A percentile compares a stretch with the other conserved stretches of the same genome.
These are phyloP conservation scores for Lasioglossum villosulum DNA, from an alignment of 2,888 invertebrate species.

Conservation along the genomic window DNA sequence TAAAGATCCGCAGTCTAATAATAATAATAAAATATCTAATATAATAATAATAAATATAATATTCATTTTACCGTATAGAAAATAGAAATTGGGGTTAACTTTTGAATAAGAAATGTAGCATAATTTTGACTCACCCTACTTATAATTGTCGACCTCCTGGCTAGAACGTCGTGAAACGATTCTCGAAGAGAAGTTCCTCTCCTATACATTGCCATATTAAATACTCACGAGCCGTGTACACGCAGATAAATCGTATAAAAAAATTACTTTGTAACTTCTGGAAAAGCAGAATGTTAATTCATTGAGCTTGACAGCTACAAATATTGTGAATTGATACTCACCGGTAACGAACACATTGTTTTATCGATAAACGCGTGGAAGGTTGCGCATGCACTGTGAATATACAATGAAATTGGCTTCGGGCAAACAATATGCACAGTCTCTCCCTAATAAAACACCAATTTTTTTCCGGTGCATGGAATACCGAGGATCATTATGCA, in stretches of 20 bases:
- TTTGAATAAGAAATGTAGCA: background rate
- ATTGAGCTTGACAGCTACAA: background rate
- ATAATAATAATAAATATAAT: too few relatives aligned
- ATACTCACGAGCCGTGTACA: constrained; percentile 7
- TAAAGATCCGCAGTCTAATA: too few relatives aligned
- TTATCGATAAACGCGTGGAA: constrained; percentile 47
- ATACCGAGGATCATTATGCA: background rate
- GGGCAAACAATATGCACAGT: background rate
- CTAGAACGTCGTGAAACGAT: constrained; percentile 40
- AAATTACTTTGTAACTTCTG: constrained; percentile 22
- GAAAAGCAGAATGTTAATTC: background rate
- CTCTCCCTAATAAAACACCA: background rate
- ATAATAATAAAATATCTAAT: too few relatives aligned
- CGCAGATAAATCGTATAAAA: background rate
- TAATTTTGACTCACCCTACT: constrained; percentile 43
- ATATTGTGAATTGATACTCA: background rate
- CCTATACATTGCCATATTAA: constrained; percentile 28
- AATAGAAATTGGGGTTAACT: background rate
- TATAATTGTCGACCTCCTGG: constrained; percentile 22
- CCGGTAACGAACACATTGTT: constrained; percentile 26
- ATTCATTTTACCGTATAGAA: too few relatives aligned
- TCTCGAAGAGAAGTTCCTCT: constrained; percentile 51
- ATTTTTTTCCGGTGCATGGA: background rate
- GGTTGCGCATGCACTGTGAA: background rate
- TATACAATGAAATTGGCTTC: constrained; percentile 16